Evolutionary conservation across 37 sponge, comb jelly and placozoan genomes (phyloP).

Genomic region (Axinella damicornis): DNA sequence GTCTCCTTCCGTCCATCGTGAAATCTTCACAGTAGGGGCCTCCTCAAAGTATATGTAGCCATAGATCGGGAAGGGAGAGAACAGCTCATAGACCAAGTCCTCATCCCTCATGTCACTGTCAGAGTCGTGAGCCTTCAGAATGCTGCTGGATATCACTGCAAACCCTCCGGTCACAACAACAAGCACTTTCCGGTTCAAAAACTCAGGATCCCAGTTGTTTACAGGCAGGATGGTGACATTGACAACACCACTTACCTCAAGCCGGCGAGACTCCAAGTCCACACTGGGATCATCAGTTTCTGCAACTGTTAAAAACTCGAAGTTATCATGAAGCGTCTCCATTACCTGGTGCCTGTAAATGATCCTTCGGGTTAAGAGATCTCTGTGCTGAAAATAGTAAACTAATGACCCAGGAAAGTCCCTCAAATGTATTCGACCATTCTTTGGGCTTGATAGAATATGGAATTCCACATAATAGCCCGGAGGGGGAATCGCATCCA

Average conservation of each 20-base stretch:
- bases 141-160: background rate
- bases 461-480: conserved; percentile 27
- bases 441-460: conserved; percentile 1
- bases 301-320: conserved; percentile 32
- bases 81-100: conserved; percentile 26
- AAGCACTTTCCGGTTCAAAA: background rate
- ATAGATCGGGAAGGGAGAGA: background rate
- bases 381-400: background rate
- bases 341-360: conserved; percentile 20
- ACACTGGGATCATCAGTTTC: background rate
- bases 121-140: conserved; percentile 24
- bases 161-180: conserved; percentile 21
- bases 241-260: conserved; percentile 9
- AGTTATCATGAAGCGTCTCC: conserved; percentile 18
- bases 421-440: conserved; percentile 8
- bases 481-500: conserved; percentile 36
- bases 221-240: conserved; percentile 48
- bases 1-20: conserved; percentile 36
- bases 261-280: too few relatives aligned
- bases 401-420: background rate
- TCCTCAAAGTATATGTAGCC: conserved; percentile 40
- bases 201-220: conserved; percentile 51
- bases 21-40: background rate
- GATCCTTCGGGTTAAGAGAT: conserved; percentile 17
- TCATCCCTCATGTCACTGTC: conserved; percentile 16